phyloP scores from a whole-genome alignment of 2,113 vertebrate genomes.

The Psilopsiagon aurifrons region DNA sequence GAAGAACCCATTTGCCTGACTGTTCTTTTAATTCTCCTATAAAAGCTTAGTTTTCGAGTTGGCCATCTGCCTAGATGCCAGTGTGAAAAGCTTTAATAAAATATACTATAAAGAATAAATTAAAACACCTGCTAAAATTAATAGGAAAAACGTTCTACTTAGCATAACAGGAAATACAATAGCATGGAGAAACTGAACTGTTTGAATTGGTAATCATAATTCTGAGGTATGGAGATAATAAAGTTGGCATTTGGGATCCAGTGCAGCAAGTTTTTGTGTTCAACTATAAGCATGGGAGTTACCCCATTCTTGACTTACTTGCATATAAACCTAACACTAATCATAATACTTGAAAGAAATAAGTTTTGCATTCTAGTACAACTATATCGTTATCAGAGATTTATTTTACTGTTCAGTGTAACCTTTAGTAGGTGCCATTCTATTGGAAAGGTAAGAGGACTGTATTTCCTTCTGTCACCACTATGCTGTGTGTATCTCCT shows the following conservation, averaged over 20 bases:
- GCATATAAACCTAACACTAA: background rate
- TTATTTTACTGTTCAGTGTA: background rate
- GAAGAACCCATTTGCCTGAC: constrained; percentile 43
- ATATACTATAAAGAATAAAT: constrained; percentile 23
- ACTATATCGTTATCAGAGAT: background rate
- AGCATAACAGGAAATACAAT: background rate
- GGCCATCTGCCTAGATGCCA: constrained; percentile 21
- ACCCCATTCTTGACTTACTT: background rate
- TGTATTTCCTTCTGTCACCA: background rate
- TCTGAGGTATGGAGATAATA: background rate
- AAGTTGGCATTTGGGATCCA: background rate
- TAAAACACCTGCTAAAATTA: constrained; percentile 16
- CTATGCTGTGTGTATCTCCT: fast-evolving
- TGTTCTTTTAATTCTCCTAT: constrained; percentile 31
- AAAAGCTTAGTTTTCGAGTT: constrained; percentile 47
- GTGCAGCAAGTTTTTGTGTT: background rate
- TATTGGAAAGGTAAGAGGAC: background rate
- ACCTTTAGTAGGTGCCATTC: background rate
- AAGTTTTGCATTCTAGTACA: background rate
- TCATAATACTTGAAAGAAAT: background rate
- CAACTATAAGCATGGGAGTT: background rate
- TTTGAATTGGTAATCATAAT: background rate
- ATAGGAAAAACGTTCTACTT: background rate
- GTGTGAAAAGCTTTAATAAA: constrained; percentile 3
- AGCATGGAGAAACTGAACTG: background rate